Conservation (phyloP, 2,888 invertebrate genomes). For the Hylaea fasciaria region DNA sequence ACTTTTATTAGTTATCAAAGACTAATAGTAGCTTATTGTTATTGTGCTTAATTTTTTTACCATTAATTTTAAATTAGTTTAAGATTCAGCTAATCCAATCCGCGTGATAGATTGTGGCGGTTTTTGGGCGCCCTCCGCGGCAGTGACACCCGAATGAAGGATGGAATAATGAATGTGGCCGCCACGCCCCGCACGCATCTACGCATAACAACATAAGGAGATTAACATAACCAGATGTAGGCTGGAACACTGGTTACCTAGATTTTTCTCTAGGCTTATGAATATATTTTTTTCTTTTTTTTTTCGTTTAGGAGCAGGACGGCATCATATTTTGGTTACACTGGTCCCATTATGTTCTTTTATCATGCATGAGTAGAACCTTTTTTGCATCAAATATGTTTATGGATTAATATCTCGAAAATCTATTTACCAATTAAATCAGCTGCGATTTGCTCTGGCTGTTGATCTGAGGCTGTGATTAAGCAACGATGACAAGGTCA, state of each 20-base stretch:
- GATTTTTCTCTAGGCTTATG: neutral
- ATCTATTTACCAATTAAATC: too few species aligned
- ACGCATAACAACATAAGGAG: constrained; percentile 67
- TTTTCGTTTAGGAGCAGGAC: too few species aligned
- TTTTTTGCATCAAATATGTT: too few species aligned
- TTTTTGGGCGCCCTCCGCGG: constrained; percentile 56
- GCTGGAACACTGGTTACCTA: constrained; percentile 26
- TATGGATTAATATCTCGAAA: too few species aligned
- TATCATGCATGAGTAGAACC: too few species aligned
- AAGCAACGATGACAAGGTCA: neutral
- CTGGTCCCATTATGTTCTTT: too few species aligned
- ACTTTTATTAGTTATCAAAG: too few species aligned
- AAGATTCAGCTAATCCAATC: constrained; percentile 52
- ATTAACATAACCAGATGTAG: constrained; percentile 68
- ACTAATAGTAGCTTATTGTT: too few species aligned
- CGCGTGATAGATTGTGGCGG: constrained; percentile 44
- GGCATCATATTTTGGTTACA: too few species aligned
- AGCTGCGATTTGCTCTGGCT: too few species aligned
- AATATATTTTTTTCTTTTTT: neutral
- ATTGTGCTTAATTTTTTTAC: neutral
- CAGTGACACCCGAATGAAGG: constrained; percentile 73
- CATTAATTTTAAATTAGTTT: constrained; percentile 32
- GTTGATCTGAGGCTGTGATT: too few species aligned
- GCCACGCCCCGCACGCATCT: constrained; percentile 64
- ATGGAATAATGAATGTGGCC: constrained; percentile 68